phyloP scores from a whole-genome alignment of 1,140 invertebrate genomes.

The Nasonia vitripennis region DNA sequence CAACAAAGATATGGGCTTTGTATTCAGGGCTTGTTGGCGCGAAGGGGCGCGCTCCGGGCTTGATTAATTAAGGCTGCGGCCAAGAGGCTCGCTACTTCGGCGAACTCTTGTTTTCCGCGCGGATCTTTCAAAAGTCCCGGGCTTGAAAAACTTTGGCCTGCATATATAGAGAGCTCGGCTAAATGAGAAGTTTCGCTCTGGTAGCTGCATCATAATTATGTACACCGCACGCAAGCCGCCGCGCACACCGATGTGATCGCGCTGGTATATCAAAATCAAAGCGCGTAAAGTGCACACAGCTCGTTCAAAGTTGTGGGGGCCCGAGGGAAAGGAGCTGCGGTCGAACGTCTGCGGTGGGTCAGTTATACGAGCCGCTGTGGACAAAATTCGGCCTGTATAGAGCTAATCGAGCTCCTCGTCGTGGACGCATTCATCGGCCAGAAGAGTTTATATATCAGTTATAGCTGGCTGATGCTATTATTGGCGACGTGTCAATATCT shows the following conservation, averaged over 20 bases:
- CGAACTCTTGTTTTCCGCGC: constrained; percentile 24
- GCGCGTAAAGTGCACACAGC: background rate
- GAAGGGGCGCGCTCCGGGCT: constrained; percentile 19
- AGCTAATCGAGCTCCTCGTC: too few species aligned
- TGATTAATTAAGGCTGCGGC: constrained; percentile 48
- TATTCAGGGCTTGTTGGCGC: constrained; percentile 34
- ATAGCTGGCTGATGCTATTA: too few species aligned
- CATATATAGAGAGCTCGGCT: background rate
- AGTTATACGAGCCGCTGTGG: background rate
- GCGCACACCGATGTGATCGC: background rate
- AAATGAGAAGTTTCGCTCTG: background rate
- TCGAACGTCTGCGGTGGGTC: background rate
- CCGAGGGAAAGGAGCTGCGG: too few species aligned
- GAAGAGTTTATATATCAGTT: too few species aligned
- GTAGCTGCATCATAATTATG: background rate
- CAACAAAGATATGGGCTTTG: constrained; percentile 44
- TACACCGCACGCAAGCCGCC: too few species aligned
- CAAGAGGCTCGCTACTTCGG: constrained; percentile 21
- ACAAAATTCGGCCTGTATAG: background rate
- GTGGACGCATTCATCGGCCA: too few species aligned
- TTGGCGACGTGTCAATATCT: too few species aligned
- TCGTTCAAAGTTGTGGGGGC: background rate
- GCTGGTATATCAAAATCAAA: background rate
- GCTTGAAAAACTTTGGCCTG: constrained; percentile 1
- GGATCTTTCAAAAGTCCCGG: constrained; percentile 11